Base-by-base conservation (phyloP, 2,888 invertebrate species). In the Drosophila meridiana region DNA sequence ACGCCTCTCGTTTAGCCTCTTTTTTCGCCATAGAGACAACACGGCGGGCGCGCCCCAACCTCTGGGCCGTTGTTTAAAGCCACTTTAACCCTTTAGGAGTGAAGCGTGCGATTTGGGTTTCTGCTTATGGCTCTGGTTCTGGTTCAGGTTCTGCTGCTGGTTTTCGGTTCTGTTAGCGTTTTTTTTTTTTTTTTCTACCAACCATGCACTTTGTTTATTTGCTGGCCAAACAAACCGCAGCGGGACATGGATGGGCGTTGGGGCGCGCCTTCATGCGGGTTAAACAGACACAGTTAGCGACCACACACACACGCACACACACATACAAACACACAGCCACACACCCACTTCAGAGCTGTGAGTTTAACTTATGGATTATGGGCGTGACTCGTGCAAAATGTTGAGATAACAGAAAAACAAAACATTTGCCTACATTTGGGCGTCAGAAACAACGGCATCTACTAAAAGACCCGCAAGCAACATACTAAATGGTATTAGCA, bases 301-400 rank as follows among this genome's bases (percentile, higher is more conserved):
- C 68, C 79, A 50, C 79, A 62, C 20, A 61, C 9, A 69, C 26
- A 56, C 32, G 56, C 30, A 61, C 11, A 68, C 26, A 43, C 43
- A 40, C 47, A 55, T n/a, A 45, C 28, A 38, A n/a, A 42, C 50
- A 56, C 43, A 40, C 32, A 56, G n/a, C n/a, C 43, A 45, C 8
- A 38, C 14, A 26, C 55, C 38, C 63, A 28, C 63, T 58, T 55
- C 59, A 69, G 67, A 65, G 67, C 69, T 71, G 50, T 26, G 65
- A 77, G 82, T 69, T 86, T 83, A 86, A 88, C 85, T 86, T 88
- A 88, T 83, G 88, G 85, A 88, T 88, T 88, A 85, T 81, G 86
- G 88, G 88, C 83, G 88, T 86, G 78, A 80, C 78, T 82, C 69
- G 70, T 66, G 73, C 55, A 65, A 72, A 79, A 79, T 65, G 72